Evolutionary conservation across 2,888 invertebrate genomes (phyloP), one percentile per base, ranked within the genome.

Genomic region (Nomada flava): DNA sequence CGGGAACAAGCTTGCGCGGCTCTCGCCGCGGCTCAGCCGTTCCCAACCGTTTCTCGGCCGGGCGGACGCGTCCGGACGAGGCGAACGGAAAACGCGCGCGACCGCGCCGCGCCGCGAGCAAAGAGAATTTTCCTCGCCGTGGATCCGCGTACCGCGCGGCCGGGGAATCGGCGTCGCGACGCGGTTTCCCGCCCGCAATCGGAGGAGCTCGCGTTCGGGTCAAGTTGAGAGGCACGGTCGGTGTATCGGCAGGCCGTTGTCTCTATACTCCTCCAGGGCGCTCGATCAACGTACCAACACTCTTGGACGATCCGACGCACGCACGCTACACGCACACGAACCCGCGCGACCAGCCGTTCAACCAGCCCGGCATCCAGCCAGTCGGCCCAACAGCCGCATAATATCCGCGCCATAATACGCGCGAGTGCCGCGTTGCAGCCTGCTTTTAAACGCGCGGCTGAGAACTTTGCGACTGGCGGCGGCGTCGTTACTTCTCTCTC

Each of bases 1-100:
- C 76, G 81, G 86, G 88, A 89, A 90, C 88, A 89, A 87, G 88
- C 84, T 89, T 77, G 84, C 83, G 47, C 53, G 82, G 87, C 74
- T 81, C 80, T 36, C 36, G 81, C 83, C 86, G 86, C 75, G 67
- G 20, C n/a, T 55, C 86, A 84, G 89, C 68, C 88, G 83, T 79
- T 90, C 90, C 89, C 91, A 90, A 84, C 78, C 68, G 13, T 18
- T 18, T 20, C 0, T 5, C 59, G 0, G 18, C 20, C 53, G 2
- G 0, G 26, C 26, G 26, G 26, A 26, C 26, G 26, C 26, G 26
- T 26, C 2, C 26, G 53, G n/a, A 9, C 18, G 53, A n/a, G 20
- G 10, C 4, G 18, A 20, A 20, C 53, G 36, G 7, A 7, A 7
- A 18, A 50, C 50, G 15, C 50, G 15, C 13, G 15, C 2, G 15